Evolutionary conservation across 1,140 invertebrate genomes (phyloP).

Genomic region (Hycleus cichorii): DNA sequence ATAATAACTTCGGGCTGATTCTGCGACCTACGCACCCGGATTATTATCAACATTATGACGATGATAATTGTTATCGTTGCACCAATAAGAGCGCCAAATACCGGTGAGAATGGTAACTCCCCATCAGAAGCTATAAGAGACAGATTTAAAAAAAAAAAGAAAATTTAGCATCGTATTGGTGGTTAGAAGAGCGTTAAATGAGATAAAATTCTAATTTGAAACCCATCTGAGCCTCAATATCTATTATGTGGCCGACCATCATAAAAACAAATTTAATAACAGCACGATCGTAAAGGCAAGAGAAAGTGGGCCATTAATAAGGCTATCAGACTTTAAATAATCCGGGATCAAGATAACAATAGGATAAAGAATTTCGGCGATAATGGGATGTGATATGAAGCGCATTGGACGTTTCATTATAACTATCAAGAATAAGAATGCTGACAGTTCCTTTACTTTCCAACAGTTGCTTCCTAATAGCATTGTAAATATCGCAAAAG

Average conservation of each 20-base stretch:
- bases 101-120: constrained; percentile 47
- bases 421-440: constrained; percentile 20
- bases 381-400: constrained; percentile 22
- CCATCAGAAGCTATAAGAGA: constrained; percentile 46
- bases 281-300: constrained; percentile 9
- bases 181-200: background rate
- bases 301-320: constrained; percentile 26
- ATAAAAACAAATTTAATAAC: constrained; percentile 28
- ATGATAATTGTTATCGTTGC: constrained; percentile 47
- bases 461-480: no score
- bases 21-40: constrained; percentile 43
- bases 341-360: constrained; percentile 24
- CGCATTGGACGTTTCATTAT: constrained; percentile 23
- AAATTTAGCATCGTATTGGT: background rate
- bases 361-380: constrained; percentile 22
- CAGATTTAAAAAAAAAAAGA: no score
- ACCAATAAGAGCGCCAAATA: constrained; percentile 49
- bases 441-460: background rate
- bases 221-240: constrained; percentile 10
- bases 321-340: constrained; percentile 26
- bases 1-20: constrained; percentile 21
- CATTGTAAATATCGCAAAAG: no score
- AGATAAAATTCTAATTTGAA: constrained; percentile 9
- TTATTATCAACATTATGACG: constrained; percentile 46
- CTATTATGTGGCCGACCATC: constrained; percentile 10